Evolutionary conservation across 2,888 invertebrate genomes (phyloP), one percentile per base, ranked within the genome.

Genomic region (Meteorus colon): DNA sequence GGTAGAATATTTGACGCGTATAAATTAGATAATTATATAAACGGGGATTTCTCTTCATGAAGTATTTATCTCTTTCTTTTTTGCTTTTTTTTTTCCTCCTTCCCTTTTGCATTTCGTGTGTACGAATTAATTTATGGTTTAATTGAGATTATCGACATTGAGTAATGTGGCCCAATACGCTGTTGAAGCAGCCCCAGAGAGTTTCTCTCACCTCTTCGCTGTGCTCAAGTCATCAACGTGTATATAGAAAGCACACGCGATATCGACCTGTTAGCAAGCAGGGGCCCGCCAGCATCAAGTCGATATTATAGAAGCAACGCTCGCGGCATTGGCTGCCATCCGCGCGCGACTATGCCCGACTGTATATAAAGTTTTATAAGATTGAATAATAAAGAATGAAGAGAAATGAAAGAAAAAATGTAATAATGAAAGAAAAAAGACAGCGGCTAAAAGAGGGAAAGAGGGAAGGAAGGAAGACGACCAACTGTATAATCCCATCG

Each of bases 231-330:
- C 76, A 76, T 73, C 76, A 76, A 68, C 68, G 72, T 68, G 55
- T 55, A 24, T 55, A 68, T 45, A 68, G 37, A 41, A 71, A 72
- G 72, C 72, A 76, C 76, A 76, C 76, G 76, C 76, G 76, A 76
- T 76, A 76, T 76, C 76, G 76, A 76, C 76, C 76, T 76, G 76
- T 76, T 76, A 76, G 72, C 68, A 76, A 51, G 66, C 75, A 55
- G 68, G 55, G 10, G 10, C 55, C 68, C 72, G 31, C 31, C 65
- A 76, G 72, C 67, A 73, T 76, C 76, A 76, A 76, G 76, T 76
- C 76, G 76, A 76, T 76, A 76, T 72, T 68, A 55, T 34, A 68
- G 72, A 76, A 67, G 63, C 72, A 76, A 76, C 51, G 51, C 72
- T 75, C 60, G 41, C 71, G 71, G 60, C 45, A 71, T 71, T 71